phyloP scores from a whole-genome alignment of 1,140 invertebrate species.

The Phocides pigmalion region DNA sequence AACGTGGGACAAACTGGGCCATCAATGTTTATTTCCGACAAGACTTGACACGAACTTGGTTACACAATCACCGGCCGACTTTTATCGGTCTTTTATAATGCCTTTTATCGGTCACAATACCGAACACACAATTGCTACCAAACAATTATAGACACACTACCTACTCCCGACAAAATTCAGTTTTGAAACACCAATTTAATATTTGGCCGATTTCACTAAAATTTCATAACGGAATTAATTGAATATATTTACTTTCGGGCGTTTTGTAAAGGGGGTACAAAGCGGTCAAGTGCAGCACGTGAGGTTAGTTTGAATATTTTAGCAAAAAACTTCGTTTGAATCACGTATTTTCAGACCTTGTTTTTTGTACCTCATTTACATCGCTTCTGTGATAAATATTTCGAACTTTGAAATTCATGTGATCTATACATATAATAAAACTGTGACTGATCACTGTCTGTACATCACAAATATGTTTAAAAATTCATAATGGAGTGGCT shows the following conservation, averaged over 20 bases:
- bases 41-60: constrained; percentile 59
- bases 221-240: constrained; percentile 77
- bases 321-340: background rate
- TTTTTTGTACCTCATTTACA: background rate
- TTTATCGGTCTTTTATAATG: no score
- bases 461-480: no score
- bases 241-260: constrained; percentile 58
- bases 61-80: constrained; percentile 58
- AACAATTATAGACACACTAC: constrained; percentile 44
- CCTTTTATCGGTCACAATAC: constrained; percentile 53
- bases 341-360: constrained; percentile 19
- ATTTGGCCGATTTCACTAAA: constrained; percentile 72
- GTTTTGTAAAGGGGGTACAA: constrained; percentile 57
- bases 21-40: constrained; percentile 57
- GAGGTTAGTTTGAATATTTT: constrained; percentile 1
- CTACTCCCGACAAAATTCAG: constrained; percentile 34
- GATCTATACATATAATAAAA: no score
- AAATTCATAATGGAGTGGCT: no score
- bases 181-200: constrained; percentile 67
- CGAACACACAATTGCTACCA: constrained; percentile 48
- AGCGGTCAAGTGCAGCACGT: constrained; percentile 49
- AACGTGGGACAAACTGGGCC: no score
- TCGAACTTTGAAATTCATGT: background rate
- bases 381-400: background rate
- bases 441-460: no score